Base-by-base conservation (phyloP, 2,888 invertebrate genomes). In the Diabrotica balteata region DNA sequence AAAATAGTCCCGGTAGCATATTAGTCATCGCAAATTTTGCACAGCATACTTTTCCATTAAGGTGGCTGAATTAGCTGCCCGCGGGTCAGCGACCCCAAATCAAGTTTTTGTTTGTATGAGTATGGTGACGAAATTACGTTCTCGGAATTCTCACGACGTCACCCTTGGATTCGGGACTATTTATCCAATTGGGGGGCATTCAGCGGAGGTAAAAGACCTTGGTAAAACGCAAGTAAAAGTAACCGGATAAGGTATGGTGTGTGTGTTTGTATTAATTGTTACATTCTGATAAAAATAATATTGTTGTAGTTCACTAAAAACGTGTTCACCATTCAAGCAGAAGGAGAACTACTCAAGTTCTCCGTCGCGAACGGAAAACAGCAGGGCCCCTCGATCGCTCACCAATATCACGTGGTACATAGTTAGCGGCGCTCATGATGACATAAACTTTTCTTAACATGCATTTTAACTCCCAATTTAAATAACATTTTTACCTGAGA, bases 21-120 rank as follows among this genome's bases (percentile, higher is more conserved):
- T 70, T 62, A 70, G 60, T 63, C 70, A 59, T 65, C 60, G 59
- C 65, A 69, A 65, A 65, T 67, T 67, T 68, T 68, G 58, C 61
- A 53, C 58, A 53, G 53, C 58, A 50, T 55, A 62, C 57, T 64
- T 61, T 68, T 68, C 60, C 49, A 65, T 65, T 66, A 66, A 68
- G 66, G 68, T 68, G 54, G 59, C 61, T 46, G 59, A 62, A 62
- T 67, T 67, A 61, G 53, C 59, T 60, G 17, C 44, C 10, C 42
- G 59, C 59, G 54, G 68, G 62, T 68, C 66, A 63, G 50, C 65
- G 68, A 68, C 68, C 62, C 59, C 47, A 59, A 66, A 59, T 53
- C 62, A 58, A 59, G 63, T 63, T 67, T 68, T 67, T 64, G 67
- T 69, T 67, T 67, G 63, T 67, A 66, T 55, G 62, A 61, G 57